Evolutionary conservation across 2,797 vertebrate species (phyloP), one percentile per base, ranked within the genome.

Genomic region (Acropternis orthonyx): DNA sequence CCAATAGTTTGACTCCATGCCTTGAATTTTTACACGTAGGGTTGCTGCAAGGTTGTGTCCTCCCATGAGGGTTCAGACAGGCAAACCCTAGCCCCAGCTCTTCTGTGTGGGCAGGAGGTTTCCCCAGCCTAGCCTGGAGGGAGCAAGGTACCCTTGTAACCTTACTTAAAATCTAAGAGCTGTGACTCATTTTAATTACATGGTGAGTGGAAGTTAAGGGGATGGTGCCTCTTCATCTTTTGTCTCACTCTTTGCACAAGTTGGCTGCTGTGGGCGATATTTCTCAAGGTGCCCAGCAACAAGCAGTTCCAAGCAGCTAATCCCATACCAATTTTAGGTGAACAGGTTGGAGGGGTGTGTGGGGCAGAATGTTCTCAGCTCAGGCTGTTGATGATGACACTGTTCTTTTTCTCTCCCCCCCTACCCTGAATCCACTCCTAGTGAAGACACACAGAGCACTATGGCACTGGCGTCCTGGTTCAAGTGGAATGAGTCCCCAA

Each of bases 381-480:
- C 63, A 84, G 39, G n/a, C 52, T 92, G 59, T 37, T 89, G 62
- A 66, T 43, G 54, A 76, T 62, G 58, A 26, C 46, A 16, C 46
- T 92, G 21, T 55, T 91, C 37, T 88, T 72, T 76, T 67, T 93
- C 56, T 88, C 61, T 93, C 46, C 32, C 8, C 74, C 49, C 61
- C 41, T 46, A 1, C 58, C 37, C 68, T 67, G 34, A 34, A 28
- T 49, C 37, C 34, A 3, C 28, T 92, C 55, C 63, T 44, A 78
- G 62, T 9, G 54, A 72, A 84, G 91, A 65, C 54, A 59, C 51
- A 24, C 41, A 24, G 61, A 27, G 63, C 85, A 82, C 41, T 59
- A 98, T 98, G 98, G 96, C 97, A 63, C 98, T 99, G 98, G 97
- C 98, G 84, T 98, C 99, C 21, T 99, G 99, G 99, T 98, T 99